phyloP scores from a whole-genome alignment of 53 echinoderm and acorn worm genomes.

The Mesocentrotus franciscanus region DNA sequence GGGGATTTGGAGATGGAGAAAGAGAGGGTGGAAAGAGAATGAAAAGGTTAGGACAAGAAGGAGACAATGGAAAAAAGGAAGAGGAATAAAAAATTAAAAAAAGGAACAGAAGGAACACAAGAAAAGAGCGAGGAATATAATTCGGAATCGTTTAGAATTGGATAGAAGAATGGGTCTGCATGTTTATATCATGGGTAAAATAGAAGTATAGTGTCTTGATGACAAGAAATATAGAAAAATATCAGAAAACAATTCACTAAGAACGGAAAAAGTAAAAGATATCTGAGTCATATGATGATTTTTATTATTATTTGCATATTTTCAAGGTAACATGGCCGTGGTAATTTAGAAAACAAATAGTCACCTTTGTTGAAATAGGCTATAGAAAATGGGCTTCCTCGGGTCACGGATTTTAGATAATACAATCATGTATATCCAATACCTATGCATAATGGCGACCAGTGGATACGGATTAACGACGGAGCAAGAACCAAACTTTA shows the following conservation, averaged over 20 bases:
- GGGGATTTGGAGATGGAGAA: not conserved
- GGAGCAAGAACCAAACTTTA: not conserved
- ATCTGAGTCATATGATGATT: not conserved
- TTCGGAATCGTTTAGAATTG: not conserved
- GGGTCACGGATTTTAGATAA: not conserved
- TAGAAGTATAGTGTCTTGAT: not conserved
- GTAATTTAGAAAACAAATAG: not conserved
- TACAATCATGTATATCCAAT: not conserved
- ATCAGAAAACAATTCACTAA: not conserved
- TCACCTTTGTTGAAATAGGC: not conserved
- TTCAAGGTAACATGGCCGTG: not conserved
- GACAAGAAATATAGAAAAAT: not conserved
- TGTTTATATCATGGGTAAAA: not conserved
- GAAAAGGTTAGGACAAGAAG: not conserved
- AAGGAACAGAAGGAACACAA: no score
- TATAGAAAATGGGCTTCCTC: not conserved
- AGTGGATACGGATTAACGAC: not conserved
- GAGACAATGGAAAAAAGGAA: not conserved
- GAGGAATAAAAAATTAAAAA: no score
- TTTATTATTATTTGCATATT: not conserved
- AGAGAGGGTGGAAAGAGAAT: not conserved
- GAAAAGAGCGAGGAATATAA: not conserved
- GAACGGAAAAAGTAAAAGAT: not conserved
- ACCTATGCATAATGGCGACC: not conserved
- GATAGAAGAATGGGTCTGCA: not conserved